Percentiles rank a stretch among this genome's conserved stretches.
These are phyloP conservation scores for Drosophila melanosoma DNA, from an alignment of 2,888 invertebrate genomes.

Conservation along the genomic window DNA sequence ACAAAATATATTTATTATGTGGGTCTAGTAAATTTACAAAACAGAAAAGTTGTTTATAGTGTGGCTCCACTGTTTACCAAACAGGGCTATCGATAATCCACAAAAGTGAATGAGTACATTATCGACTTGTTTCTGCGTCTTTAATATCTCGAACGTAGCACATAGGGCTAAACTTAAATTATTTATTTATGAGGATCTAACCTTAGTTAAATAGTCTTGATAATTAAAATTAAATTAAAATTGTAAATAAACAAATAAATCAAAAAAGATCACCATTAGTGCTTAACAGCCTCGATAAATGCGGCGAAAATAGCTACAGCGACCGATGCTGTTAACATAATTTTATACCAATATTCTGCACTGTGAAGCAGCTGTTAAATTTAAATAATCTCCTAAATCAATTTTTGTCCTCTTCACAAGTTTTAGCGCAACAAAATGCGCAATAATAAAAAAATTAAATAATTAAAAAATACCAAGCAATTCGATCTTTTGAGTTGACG, in stretches of 20 bases:
- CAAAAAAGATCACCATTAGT: background rate
- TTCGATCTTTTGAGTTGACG: background rate
- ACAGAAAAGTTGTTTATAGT: background rate
- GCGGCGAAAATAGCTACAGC: constrained; percentile 3
- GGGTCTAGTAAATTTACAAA: background rate
- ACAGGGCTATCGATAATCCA: constrained; percentile 21
- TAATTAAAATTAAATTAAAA: background rate
- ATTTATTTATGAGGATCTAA: constrained; percentile 1
- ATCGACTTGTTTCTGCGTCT: constrained; percentile 3
- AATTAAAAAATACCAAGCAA: background rate
- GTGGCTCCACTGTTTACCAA: background rate
- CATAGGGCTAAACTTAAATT: background rate
- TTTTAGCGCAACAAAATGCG: too few relatives aligned
- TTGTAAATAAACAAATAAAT: background rate
- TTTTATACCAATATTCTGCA: background rate
- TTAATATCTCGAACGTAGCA: background rate
- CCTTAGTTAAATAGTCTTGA: too few relatives aligned
- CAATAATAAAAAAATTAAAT: background rate
- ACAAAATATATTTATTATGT: background rate
- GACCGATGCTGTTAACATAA: background rate
- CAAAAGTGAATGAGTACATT: background rate
- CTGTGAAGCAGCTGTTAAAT: background rate
- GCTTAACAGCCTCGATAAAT: constrained; percentile 18
- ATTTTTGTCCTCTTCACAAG: background rate
- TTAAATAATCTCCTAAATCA: background rate